Evolutionary conservation across 2,797 vertebrate species (phyloP), one percentile per base, ranked within the genome.

Genomic region (Parauchenoglanis punctatus): DNA sequence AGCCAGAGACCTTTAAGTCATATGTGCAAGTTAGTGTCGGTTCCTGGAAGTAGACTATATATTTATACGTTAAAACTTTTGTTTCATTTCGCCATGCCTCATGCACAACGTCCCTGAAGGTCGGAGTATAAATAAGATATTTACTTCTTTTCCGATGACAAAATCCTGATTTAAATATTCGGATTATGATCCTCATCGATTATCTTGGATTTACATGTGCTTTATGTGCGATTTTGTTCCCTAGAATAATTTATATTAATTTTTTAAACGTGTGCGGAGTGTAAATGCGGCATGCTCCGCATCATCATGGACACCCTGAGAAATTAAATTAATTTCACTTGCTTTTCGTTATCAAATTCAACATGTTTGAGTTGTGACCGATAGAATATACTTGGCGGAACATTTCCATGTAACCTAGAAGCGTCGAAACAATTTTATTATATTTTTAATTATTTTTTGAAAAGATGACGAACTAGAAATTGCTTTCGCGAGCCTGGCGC

Each of bases 391-490:
- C 87, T 72, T 83, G 46, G 18, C 70, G 89, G 93, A 86, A 94
- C 95, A 93, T 98, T 98, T 97, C 94, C 94, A 92, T 91, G 88
- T 4, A 0, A 18, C 84, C 96, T 95, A 52, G 10, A 35, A 11
- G 6, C 78, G 4, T 59, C 85, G 85, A 89, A 91, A 4, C 91
- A 97, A 92, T 98, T 98, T 98, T 97, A 94, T 78, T 91, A 94
- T 96, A 97, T 98, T 97, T 98, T 94, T 95, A 96, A 97, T 96
- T 97, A 96, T 98, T 98, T 98, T 98, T 98, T 98, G 97, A 98
- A 98, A 98, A 99, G 96, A 99, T 98, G 97, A 97, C 97, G 97
- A 96, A 97, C 96, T 98, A 97, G 95, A 96, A 98, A 97, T 97
- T 95, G 94, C 92, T 93, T 94, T 94, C 92, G 46, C 86, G 93